Percentiles rank a stretch among this genome's conserved stretches.
phyloP scores from a whole-genome alignment of 2,797 vertebrate genomes.

The Masticophis lateralis region DNA sequence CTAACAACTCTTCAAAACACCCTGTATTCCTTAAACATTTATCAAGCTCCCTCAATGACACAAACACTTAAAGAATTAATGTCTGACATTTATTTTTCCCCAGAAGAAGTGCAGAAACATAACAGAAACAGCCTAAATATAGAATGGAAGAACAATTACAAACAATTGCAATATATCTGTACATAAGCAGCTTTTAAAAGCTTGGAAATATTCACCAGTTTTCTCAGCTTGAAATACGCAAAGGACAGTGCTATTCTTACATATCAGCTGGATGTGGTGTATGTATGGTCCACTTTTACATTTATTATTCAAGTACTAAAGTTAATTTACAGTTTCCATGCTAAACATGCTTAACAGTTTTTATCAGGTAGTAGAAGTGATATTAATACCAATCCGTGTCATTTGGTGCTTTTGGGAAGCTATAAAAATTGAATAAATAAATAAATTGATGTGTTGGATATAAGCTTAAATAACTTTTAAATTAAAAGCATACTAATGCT shows the following conservation, averaged over 20 bases:
- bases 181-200: neutral
- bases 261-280: neutral
- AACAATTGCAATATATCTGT: neutral
- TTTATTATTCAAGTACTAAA: neutral
- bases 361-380: neutral
- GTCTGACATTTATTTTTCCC: neutral
- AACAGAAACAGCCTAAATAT: neutral
- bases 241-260: neutral
- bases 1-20: neutral
- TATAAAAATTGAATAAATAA: neutral
- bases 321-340: neutral
- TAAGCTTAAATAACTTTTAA: neutral
- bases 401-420: neutral
- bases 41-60: neutral
- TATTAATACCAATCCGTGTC: neutral
- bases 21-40: neutral
- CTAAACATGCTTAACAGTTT: neutral
- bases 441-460: neutral
- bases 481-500: constrained; percentile 13
- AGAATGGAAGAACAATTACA: neutral
- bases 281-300: neutral
- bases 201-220: neutral
- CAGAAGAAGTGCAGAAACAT: neutral
- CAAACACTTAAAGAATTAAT: neutral
- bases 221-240: neutral